Base-by-base conservation (phyloP, 1,140 invertebrate species). In the Panulirus ornatus region DNA sequence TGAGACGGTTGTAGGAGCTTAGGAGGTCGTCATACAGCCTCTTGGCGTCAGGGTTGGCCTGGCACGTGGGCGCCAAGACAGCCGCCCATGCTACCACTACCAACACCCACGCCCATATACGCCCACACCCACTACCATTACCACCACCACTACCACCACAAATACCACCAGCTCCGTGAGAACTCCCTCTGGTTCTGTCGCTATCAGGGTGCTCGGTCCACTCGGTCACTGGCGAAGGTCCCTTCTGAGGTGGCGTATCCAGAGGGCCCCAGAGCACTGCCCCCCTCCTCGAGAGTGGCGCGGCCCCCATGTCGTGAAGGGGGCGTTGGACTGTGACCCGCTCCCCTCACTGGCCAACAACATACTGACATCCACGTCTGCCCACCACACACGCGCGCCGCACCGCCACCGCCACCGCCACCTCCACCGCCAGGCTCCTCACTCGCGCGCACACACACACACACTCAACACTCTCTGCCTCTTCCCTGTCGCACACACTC, bases 1-100 rank as follows among this genome's bases (percentile, higher is more conserved):
- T 89, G 70, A 89, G 87, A 19, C 87, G 79, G 79, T 89, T 89
- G 51, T 89, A 89, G 36, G 87, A 89, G 87, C 87, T 89, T 22
- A 89, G 87, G 6, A 89, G 87, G 30, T 89, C 87, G 44, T 89
- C 87, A 51, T 89, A 89, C 44, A 89, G 79, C 36, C 87, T 82
- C 51, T 89, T 89, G 79, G 87, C 87, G 70, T 89, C 87, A 42
- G 87, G 79, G 47, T 89, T 89, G 63, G 87, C 87, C n/a, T 89
- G 87, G 87, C 87, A 89, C 27, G 87, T 89, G 66, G 87, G 87
- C 38, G 79, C 66, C 42, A 89, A 66, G 11, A 89, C 40, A 40
- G 66, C 87, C 70, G 81, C 87, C 87, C 87, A 89, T 83, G 70
- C 87, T 51, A 71, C 79, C n/a, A 54, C 58, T 27, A 89, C 30